Evolutionary conservation across 92 coral and sea anemone genomes (phyloP), one percentile per base, ranked within the genome.

Genomic region (Palythoa grandiflora): DNA sequence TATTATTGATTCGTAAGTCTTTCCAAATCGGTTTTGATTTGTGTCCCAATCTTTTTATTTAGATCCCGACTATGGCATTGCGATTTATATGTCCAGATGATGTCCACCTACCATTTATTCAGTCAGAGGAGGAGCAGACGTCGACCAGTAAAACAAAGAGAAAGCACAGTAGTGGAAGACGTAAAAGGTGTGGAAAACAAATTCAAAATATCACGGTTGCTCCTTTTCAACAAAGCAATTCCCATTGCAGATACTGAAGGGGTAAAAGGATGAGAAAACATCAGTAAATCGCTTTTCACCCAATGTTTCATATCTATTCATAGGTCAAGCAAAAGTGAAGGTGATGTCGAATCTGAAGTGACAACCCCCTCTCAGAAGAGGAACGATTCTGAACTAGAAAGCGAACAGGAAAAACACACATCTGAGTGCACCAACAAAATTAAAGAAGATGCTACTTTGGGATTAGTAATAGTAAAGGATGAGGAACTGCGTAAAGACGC

Each of bases 31-130:
- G 13, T 59, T 59, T 59, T 59, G 5, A 59, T 59, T 11, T 1
- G 13, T 59, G 65, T 14, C 1, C 65, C 19, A 0, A 5, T 59
- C 14, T 15, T 59, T 13, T 13, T 59, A 1, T 59, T 10, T 21
- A 89, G 92, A 84, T 84, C 83, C 89, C 86, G 63, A 70, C 75
- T 17, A 93, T 96, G 98, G 87, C 95, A 0, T 96, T 98, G 98
- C 93, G 98, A 9, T 75, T 96, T 10, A 91, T 96, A 38, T 91
- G 98, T 2, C 96, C 98, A 3, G 71, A 84, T 71, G 96, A 95
- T 78, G 77, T 93, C 52, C 97, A 95, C 59, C 89, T 91, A 36
- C 61, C 66, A 40, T 77, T 79, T 54, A 48, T 17, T 10, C 68
- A 50, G 85, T 90, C 90, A 71, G 51, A 60, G 21, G 91, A 89